Conservation (phyloP, 2,888 invertebrate species). For the Melinaea marsaeus region DNA sequence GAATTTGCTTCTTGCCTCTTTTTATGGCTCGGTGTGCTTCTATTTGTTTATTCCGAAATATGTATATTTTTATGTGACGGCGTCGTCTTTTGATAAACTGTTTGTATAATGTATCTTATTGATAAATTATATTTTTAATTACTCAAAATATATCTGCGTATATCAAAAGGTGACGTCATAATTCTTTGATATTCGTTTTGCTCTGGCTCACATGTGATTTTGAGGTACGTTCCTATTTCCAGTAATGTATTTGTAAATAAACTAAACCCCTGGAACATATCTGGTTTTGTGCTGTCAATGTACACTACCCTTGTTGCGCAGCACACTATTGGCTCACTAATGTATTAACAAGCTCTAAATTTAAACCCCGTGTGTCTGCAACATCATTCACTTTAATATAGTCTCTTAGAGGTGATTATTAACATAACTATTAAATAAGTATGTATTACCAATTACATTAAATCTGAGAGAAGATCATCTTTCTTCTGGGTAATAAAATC, state of each 20-base stretch:
- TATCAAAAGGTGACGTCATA: slow-evolving; percentile 31
- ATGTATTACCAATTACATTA: too few relatives aligned
- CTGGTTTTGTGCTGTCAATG: slow-evolving; percentile 13
- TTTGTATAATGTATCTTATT: slow-evolving; percentile 1
- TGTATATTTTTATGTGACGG: slow-evolving; percentile 34
- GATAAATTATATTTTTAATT: neutral
- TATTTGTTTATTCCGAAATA: slow-evolving; percentile 50
- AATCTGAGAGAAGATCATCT: too few relatives aligned
- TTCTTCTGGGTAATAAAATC: neutral
- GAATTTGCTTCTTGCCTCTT: slow-evolving; percentile 69
- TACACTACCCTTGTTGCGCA: slow-evolving; percentile 16
- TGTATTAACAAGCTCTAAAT: slow-evolving; percentile 19
- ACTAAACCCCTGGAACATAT: slow-evolving; percentile 13
- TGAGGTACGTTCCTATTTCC: slow-evolving; percentile 8
- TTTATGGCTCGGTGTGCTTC: slow-evolving; percentile 74
- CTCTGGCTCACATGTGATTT: slow-evolving; percentile 27
- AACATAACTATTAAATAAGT: neutral
- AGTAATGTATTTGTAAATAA: slow-evolving; percentile 8
- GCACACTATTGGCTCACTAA: slow-evolving; percentile 24
- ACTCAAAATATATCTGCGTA: too few relatives aligned
- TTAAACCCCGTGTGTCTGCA: slow-evolving; percentile 17
- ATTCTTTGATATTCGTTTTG: slow-evolving; percentile 15
- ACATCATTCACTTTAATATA: neutral
- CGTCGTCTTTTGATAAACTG: slow-evolving; percentile 32
- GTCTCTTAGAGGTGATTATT: slow-evolving; percentile 15